Base-by-base conservation (phyloP, 2,888 invertebrate genomes). In the Watsonalla binaria region DNA sequence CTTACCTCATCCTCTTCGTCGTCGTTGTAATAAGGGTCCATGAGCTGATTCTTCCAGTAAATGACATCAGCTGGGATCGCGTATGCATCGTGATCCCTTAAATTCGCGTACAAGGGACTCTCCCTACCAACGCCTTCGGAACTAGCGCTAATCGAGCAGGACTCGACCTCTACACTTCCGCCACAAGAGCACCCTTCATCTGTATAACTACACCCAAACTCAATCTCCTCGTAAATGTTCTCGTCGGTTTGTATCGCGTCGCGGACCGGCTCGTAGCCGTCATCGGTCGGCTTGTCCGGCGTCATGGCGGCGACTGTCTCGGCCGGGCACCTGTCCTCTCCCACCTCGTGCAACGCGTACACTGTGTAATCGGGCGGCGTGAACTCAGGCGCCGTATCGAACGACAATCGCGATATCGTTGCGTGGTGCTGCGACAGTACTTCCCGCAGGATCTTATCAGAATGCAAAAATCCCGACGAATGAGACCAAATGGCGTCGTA, bases 1-100 rank as follows among this genome's bases (percentile, higher is more conserved):
- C 91, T 82, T 60, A 91, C 91, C 84, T 90, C 91, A 60, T 92
- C 92, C 57, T 92, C 92, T 59, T 92, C 92, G 52, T 92, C 92
- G 52, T 92, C 92, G 53, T 90, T 91, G 66, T 87, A 90, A 63
- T 76, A 91, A 4, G 90, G 89, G 60, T 91, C 86, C 63, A 85
- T 64, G 33, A 92, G 82, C 51, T 84, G 66, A 59, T 89, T 88
- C 79, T 91, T 91, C 92, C 92, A 93, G 64, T 78, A 84, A 45
- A 92, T 82, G 51, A 92, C 92, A 70, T 92, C 92, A 1, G 88
- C 76, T 0, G 91, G 79, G 2, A 91, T 62, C n/a, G 87, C 88
- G 54, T 89, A 90, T 8, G 91, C 90, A 57, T 91, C 83, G 61
- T 86, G 80, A 55, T 92, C 91, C 65, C 84, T 76, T 56, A 92